Base-by-base conservation (phyloP, 2,888 invertebrate species). In the Caenorhabditis wallacei region DNA sequence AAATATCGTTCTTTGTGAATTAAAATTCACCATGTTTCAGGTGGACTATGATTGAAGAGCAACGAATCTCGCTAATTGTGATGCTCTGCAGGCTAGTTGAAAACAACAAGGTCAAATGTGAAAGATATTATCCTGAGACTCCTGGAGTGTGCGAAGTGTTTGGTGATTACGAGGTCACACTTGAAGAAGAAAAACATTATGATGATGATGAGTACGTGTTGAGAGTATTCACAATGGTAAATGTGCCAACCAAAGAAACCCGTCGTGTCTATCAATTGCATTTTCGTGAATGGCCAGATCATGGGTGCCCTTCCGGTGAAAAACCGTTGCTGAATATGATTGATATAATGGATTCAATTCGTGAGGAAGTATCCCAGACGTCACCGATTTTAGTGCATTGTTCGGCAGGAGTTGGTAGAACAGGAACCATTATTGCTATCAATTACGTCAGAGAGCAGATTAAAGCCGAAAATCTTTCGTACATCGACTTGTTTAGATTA, bases 261-360 rank as follows among this genome's bases (percentile, higher is more conserved):
- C 70, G 83, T 11, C 80, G 53, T 7, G 61, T 90, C 20, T 68
- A 86, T 61, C 90, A 90, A 61, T 69, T 90, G 22, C 89, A 90
- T 80, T 90, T 90, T 71, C 82, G 69, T 78, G 90, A 90, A 75
- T 90, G 90, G 90, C 90, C 90, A n/a, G 90, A 89, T 80, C 90
- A 90, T 76, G 88, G 89, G 0, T 89, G 89, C 72, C 90, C 90
- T 2, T 71, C 87, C 10, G 88, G 89, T 1, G 87, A 86, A 35
- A 75, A 82, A n/a, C 88, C 90, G 35, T 74, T 90, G 22, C 76
- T 90, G 56, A 85, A 86, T 43, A 88, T 89, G 85, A 86, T 90
- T 48, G 88, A 89, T n/a, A 54, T 80, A n/a, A 89, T 90, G 89
- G 79, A 84, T 24, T 74, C 78, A 40, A 16, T 87, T 11, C 85